Evolutionary conservation across 2,113 vertebrate species (phyloP).

Genomic region (Corydoras maculifer): DNA sequence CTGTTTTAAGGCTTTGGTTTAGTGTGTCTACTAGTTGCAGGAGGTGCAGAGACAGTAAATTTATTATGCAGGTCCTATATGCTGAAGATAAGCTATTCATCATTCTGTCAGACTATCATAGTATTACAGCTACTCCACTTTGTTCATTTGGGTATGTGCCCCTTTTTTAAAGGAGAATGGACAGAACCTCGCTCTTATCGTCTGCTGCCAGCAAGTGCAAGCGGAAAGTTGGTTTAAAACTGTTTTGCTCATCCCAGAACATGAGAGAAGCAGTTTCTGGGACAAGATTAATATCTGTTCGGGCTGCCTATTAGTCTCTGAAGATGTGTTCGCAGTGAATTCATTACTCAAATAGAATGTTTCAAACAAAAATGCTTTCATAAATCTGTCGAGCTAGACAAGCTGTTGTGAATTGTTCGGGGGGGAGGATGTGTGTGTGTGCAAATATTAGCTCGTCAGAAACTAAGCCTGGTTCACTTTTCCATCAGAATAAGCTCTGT

Average conservation of each 20-base stretch:
- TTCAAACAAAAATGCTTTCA: constrained; percentile 6
- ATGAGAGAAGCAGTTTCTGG: background rate
- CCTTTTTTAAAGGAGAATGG: background rate
- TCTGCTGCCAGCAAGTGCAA: background rate
- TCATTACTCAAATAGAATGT: constrained; percentile 21
- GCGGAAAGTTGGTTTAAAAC: background rate
- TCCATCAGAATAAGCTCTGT: too few relatives aligned
- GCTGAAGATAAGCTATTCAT: constrained; percentile 21
- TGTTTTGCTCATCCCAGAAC: background rate
- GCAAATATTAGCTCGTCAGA: too few relatives aligned
- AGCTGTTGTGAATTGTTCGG: background rate
- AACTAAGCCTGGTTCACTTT: too few relatives aligned
- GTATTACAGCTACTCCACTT: background rate
- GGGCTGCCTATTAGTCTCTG: constrained; percentile 8
- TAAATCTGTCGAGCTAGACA: background rate
- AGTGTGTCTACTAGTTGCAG: background rate
- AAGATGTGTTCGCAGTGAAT: background rate
- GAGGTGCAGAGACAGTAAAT: constrained; percentile 12
- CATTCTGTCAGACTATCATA: constrained; percentile 26
- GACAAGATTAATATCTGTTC: constrained; percentile 5
- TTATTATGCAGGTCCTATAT: constrained; percentile 16
- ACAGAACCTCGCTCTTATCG: background rate
- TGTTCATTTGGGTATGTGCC: constrained; percentile 3
- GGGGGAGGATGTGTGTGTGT: too few relatives aligned
- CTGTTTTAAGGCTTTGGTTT: constrained; percentile 1